Evolutionary conservation across 2,113 vertebrate species (phyloP).

Genomic region (Tragelaphus imberbis): DNA sequence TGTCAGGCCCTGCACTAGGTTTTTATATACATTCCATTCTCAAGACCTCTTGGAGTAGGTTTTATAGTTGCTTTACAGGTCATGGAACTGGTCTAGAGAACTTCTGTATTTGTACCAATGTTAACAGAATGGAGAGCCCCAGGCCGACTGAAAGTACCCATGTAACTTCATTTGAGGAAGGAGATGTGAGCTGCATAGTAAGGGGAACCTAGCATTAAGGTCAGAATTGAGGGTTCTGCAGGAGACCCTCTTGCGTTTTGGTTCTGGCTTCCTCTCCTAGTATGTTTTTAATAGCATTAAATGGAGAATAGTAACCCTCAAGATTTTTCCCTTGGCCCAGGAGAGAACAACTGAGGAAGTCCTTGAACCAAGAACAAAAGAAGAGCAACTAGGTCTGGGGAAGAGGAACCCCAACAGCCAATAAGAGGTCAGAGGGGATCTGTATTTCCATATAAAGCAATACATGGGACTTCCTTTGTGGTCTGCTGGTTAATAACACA

Average conservation of each 20-base stretch:
- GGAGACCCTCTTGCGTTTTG: neutral
- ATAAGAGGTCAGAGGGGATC: neutral
- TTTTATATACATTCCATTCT: neutral
- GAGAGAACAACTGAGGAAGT: neutral
- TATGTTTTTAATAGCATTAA: neutral
- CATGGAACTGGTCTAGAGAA: neutral
- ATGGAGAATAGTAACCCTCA: neutral
- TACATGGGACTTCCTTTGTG: neutral
- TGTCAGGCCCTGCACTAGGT: neutral
- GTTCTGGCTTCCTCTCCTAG: neutral
- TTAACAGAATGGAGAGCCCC: neutral
- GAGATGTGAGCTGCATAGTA: neutral
- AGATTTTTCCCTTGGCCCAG: neutral
- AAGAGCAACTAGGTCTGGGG: neutral
- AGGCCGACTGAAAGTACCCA: neutral
- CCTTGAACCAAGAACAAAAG: neutral
- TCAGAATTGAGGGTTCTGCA: neutral
- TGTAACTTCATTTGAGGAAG: neutral
- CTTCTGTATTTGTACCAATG: neutral
- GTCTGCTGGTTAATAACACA: neutral
- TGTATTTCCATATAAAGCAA: neutral
- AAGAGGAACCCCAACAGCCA: neutral
- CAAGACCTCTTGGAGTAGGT: neutral
- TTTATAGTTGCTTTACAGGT: neutral
- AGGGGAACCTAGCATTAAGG: neutral